Evolutionary conservation across 2,113 vertebrate genomes (phyloP).

Genomic region (Actenoides hombroni): DNA sequence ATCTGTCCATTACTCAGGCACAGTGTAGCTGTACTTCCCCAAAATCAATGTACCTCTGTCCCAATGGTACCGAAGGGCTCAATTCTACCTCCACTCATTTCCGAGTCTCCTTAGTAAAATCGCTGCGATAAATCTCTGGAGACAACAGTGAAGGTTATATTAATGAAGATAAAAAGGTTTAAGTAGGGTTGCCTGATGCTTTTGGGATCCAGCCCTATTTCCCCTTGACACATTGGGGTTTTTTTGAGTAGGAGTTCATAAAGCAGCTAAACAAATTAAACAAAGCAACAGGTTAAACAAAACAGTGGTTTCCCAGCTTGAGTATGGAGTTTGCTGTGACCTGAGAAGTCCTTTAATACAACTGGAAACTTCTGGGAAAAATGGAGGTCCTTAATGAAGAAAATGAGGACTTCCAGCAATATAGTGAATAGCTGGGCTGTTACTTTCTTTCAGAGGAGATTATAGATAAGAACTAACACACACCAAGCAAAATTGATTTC

Average conservation of each 20-base stretch:
- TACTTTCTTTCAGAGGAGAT: conserved; percentile 29
- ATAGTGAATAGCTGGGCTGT: not conserved
- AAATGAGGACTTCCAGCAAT: not conserved
- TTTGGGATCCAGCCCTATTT: not conserved
- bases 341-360: not conserved
- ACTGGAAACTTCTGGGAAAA: not conserved
- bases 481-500: conserved; percentile 31
- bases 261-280: not conserved
- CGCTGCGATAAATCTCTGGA: not conserved
- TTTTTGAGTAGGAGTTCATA: not conserved
- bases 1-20: not conserved
- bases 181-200: not conserved
- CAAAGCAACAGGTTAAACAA: not conserved
- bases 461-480: conserved; percentile 26
- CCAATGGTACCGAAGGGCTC: not conserved
- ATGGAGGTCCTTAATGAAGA: not conserved
- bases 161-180: not conserved
- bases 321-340: not conserved
- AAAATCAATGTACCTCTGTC: not conserved
- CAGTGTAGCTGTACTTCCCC: not conserved
- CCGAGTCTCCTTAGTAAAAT: not conserved
- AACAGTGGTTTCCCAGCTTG: not conserved
- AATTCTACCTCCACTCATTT: not conserved
- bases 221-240: not conserved
- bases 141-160: not conserved